Evolutionary conservation across 1,140 invertebrate species (phyloP), one percentile per base, ranked within the genome.

Genomic region (Drosophila micromelanica): DNA sequence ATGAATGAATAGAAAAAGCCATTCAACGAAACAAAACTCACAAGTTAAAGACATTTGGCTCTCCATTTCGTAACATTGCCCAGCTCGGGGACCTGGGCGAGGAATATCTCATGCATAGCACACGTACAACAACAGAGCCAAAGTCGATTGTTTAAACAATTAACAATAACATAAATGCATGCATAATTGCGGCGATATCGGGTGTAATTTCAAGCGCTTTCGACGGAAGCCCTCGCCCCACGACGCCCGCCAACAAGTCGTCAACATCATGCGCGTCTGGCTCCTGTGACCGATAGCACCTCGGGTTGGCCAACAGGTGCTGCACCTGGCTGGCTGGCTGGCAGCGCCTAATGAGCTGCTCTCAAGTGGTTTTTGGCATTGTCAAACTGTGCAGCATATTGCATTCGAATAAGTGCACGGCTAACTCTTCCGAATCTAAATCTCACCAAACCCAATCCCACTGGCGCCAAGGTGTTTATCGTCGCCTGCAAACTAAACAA

Each of bases 121-220:
- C 55, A 37, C 32, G 55, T 57, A 49, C 57, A 57, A 63, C 67
- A 74, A 49, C 46, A 32, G 23, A 49, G 60, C 54, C 23, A 32
- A 45, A 35, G 71, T 64, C 61, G 62, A 78, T 86, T 86, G 82
- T 86, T 86, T 86, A 87, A 86, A 86, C 82, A 87, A 86, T 89
- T 82, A 86, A 87, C 82, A 86, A 86, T 89, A 86, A 87, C 82
- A 86, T 86, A 87, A 87, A 73, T 82, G 84, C 71, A 79, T 65
- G 82, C 78, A 86, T 86, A 82, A 86, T 87, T 86, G 86, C 78
- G 32, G 64, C 63, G 55, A 72, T 64, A 81, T 78, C 78, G 82
- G 76, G 78, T 86, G 72, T 81, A 86, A 86, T 86, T 86, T 86
- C 82, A 86, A 76, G 82, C 86, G 56, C 51, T 73, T 81, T 81